Evolutionary conservation across 2,888 invertebrate species (phyloP).

Genomic region (Ecdyonurus torrentis): DNA sequence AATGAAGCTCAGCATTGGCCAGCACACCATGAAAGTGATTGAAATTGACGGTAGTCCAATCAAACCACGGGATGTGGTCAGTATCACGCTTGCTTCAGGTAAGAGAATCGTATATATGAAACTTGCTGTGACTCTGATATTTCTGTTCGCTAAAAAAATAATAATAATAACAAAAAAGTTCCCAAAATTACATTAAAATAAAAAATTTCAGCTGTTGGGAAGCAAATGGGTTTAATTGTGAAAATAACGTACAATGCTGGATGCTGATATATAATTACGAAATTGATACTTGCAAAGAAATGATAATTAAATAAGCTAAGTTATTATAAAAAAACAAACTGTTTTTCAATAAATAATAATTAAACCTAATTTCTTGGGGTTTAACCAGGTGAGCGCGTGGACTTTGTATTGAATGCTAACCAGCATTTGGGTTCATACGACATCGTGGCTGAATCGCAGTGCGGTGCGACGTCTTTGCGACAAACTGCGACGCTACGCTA

Average conservation of each 20-base stretch:
- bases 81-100: conserved; percentile 38
- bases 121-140: too few species aligned
- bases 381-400: conserved; percentile 48
- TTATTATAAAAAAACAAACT: too few species aligned
- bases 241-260: too few species aligned
- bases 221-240: too few species aligned
- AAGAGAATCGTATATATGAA: neutral
- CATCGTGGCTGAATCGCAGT: conserved; percentile 27
- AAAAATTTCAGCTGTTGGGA: too few species aligned
- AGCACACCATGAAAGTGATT: conserved; percentile 45
- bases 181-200: too few species aligned
- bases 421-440: conserved; percentile 38
- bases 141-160: too few species aligned
- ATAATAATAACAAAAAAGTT: too few species aligned
- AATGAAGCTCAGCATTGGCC: conserved; percentile 43
- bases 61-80: conserved; percentile 35
- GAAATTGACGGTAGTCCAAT: conserved; percentile 53
- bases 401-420: conserved; percentile 50
- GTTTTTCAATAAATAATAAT: too few species aligned
- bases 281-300: too few species aligned
- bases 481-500: conserved; percentile 8
- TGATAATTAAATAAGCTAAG: too few species aligned
- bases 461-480: conserved; percentile 14
- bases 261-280: too few species aligned
- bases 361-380: neutral